These are phyloP conservation scores for Micrasema minimum DNA, from an alignment of 1,140 invertebrate genomes.

Conservation along the genomic window DNA sequence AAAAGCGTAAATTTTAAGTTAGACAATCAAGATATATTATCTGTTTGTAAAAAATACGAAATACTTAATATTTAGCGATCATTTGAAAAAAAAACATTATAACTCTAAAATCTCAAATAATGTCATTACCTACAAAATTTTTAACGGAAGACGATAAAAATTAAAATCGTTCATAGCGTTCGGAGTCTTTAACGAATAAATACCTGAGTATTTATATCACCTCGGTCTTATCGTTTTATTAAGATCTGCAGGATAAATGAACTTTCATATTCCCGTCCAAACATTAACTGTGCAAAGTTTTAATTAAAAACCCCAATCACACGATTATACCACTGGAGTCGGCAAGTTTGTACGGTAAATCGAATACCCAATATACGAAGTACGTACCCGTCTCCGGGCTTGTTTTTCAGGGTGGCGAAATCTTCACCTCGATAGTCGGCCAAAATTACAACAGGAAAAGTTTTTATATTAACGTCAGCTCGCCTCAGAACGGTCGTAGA, in stretches of 20 bases:
- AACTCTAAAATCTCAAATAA: too few relatives aligned
- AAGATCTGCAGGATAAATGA: conserved; percentile 27
- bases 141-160: too few relatives aligned
- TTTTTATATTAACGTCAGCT: conserved; percentile 54
- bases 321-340: conserved; percentile 33
- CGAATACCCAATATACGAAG: conserved; percentile 32
- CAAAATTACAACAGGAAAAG: conserved; percentile 53
- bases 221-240: conserved; percentile 24
- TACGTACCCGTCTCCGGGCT: conserved; percentile 12
- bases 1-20: too few relatives aligned
- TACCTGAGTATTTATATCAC: too few relatives aligned
- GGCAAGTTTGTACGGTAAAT: conserved; percentile 33
- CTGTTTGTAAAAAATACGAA: too few relatives aligned
- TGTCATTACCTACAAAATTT: too few relatives aligned
- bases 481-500: conserved; percentile 46
- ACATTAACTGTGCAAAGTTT: conserved; percentile 33
- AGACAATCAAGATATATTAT: too few relatives aligned
- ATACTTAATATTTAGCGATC: too few relatives aligned
- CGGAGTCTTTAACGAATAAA: too few relatives aligned
- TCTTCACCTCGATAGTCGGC: conserved; percentile 50
- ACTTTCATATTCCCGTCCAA: conserved; percentile 33
- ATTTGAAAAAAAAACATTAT: too few relatives aligned
- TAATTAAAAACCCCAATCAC: conserved; percentile 38
- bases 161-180: background rate
- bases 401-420: conserved; percentile 36